Evolutionary conservation across 2,797 vertebrate genomes (phyloP).

Genomic region (Emys orbicularis): DNA sequence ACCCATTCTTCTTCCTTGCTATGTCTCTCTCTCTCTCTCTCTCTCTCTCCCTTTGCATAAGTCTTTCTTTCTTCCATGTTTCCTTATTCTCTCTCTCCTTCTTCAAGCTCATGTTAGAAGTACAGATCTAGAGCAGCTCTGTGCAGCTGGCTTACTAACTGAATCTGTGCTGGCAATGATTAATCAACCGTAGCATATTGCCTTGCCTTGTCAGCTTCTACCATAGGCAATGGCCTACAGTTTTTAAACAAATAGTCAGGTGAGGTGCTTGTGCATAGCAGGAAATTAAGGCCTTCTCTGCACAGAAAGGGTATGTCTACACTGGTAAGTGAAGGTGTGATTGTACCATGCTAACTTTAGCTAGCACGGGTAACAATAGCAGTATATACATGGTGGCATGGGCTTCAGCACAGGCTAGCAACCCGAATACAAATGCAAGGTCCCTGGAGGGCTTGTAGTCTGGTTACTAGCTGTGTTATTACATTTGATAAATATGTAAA

Average conservation of each 20-base stretch:
- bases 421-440: too few species aligned
- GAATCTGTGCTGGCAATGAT: neutral
- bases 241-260: neutral
- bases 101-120: accelerated
- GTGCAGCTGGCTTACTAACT: accelerated
- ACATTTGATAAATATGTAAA: neutral
- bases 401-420: too few species aligned
- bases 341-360: too few species aligned
- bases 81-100: neutral
- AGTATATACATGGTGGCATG: too few species aligned
- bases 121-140: neutral
- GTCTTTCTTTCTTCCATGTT: neutral
- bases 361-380: too few species aligned
- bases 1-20: neutral
- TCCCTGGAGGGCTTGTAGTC: too few species aligned
- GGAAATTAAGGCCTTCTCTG: neutral
- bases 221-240: neutral
- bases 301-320: too few species aligned
- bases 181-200: neutral
- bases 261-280: neutral
- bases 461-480: neutral
- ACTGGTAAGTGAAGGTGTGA: too few species aligned
- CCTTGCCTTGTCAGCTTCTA: neutral
- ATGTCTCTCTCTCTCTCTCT: neutral
- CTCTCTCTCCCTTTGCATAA: too few species aligned